Evolutionary conservation across 2,888 invertebrate genomes (phyloP).

Genomic region (Tipula vernalis): DNA sequence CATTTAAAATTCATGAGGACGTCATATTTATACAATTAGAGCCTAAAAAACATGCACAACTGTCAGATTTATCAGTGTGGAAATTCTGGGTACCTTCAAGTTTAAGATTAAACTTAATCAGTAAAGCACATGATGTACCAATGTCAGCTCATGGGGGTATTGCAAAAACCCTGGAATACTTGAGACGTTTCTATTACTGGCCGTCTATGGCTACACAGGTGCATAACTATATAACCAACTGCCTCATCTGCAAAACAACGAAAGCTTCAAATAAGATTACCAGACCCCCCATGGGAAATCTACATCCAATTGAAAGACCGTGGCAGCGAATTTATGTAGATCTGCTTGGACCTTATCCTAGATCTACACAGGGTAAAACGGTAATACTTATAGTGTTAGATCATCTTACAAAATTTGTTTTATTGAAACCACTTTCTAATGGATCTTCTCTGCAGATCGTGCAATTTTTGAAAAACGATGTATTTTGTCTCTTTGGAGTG

Average conservation of each 20-base stretch:
- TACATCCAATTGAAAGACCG: background rate
- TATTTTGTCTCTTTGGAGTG: background rate
- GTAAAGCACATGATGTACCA: too few species aligned
- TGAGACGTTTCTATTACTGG: background rate
- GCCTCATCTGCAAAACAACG: background rate
- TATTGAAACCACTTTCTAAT: background rate
- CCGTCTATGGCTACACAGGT: too few species aligned
- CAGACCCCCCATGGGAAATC: too few species aligned
- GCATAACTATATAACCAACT: background rate
- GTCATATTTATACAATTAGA: too few species aligned
- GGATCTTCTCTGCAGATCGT: background rate
- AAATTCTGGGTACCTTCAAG: too few species aligned
- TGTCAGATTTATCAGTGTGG: too few species aligned
- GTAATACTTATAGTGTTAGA: background rate
- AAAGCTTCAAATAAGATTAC: too few species aligned
- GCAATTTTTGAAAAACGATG: background rate
- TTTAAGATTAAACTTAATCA: too few species aligned
- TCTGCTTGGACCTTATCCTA: background rate
- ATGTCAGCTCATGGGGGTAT: too few species aligned
- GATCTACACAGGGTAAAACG: background rate
- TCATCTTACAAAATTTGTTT: background rate
- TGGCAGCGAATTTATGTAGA: background rate
- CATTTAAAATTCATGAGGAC: background rate
- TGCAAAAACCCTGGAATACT: too few species aligned
- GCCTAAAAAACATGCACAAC: too few species aligned